Percentiles rank a stretch among this genome's conserved stretches.
Conservation (phyloP, 2,888 invertebrate genomes). For the Drosophila affinis region DNA sequence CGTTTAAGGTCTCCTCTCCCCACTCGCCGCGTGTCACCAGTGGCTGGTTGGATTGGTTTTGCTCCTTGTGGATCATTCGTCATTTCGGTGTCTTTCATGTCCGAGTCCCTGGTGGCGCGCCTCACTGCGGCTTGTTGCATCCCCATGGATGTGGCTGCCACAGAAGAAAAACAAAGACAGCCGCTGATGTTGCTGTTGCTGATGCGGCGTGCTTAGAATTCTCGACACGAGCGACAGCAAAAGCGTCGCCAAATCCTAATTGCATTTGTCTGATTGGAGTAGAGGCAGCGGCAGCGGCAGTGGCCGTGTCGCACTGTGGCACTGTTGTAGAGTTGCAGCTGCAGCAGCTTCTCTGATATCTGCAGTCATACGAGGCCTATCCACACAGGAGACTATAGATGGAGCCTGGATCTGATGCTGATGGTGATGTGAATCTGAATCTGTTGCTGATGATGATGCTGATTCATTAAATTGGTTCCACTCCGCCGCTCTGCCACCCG, state of each 20-base stretch:
- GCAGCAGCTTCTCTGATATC: slow-evolving; percentile 30
- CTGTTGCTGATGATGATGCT: slow-evolving; percentile 42
- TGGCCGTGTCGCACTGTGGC: too few species aligned
- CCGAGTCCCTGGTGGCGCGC: slow-evolving; percentile 56
- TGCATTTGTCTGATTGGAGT: slow-evolving; percentile 75
- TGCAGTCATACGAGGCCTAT: slow-evolving; percentile 37
- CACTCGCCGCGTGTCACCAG: background rate
- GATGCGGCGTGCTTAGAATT: slow-evolving; percentile 63
- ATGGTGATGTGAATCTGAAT: slow-evolving; percentile 14
- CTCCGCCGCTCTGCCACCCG: slow-evolving; percentile 14
- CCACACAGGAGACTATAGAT: slow-evolving; percentile 17
- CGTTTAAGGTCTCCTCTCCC: slow-evolving; percentile 1
- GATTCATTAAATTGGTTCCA: slow-evolving; percentile 63
- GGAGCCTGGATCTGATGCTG: slow-evolving; percentile 11
- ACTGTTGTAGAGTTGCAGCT: slow-evolving; percentile 1
- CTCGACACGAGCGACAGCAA: slow-evolving; percentile 49
- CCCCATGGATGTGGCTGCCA: slow-evolving; percentile 10
- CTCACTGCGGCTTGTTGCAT: slow-evolving; percentile 39
- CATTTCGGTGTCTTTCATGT: slow-evolving; percentile 70
- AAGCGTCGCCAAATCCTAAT: slow-evolving; percentile 73
- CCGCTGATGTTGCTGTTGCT: slow-evolving; percentile 32
- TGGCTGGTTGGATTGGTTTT: background rate
- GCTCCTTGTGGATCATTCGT: slow-evolving; percentile 40
- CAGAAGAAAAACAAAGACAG: slow-evolving; percentile 27
- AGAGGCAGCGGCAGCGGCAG: slow-evolving; percentile 40